Evolutionary conservation across 1,140 invertebrate species (phyloP).

Genomic region (Charaxes varanes): DNA sequence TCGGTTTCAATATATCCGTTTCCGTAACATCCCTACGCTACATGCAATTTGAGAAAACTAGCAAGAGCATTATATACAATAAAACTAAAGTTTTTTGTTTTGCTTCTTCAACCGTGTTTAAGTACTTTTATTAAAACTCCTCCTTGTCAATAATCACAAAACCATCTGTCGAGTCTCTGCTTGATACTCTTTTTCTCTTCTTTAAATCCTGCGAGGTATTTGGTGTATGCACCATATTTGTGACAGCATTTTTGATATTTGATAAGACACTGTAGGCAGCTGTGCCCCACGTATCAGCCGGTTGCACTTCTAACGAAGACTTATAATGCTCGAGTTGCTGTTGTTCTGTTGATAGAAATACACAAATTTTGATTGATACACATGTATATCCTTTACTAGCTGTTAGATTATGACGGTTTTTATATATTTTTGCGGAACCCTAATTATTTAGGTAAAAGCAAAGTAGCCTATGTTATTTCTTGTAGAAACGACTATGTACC

Average conservation of each 20-base stretch:
- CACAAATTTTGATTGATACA: conserved; percentile 13
- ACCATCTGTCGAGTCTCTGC: conserved; percentile 61
- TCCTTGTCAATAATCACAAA: conserved; percentile 68
- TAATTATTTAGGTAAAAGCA: too few species aligned
- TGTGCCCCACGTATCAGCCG: conserved; percentile 43
- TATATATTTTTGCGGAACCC: too few species aligned
- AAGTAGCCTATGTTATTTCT: too few species aligned
- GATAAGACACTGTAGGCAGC: conserved; percentile 52
- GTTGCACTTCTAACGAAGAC: conserved; percentile 49
- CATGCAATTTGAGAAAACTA: too few species aligned
- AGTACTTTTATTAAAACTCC: conserved; percentile 29
- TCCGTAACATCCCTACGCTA: too few species aligned
- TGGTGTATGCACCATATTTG: conserved; percentile 50
- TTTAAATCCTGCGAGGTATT: conserved; percentile 30
- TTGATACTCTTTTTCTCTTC: conserved; percentile 46
- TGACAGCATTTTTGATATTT: conserved; percentile 48
- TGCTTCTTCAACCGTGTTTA: too few species aligned
- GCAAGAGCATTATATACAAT: conserved; percentile 5
- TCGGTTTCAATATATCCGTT: too few species aligned
- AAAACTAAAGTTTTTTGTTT: background rate
- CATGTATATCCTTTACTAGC: too few species aligned
- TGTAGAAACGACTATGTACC: too few species aligned
- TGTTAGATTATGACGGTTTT: too few species aligned
- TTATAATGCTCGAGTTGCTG: conserved; percentile 40
- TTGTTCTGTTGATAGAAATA: conserved; percentile 18